Evolutionary conservation across 2,888 invertebrate species (phyloP).

Genomic region (Temnothorax unifasciatus): DNA sequence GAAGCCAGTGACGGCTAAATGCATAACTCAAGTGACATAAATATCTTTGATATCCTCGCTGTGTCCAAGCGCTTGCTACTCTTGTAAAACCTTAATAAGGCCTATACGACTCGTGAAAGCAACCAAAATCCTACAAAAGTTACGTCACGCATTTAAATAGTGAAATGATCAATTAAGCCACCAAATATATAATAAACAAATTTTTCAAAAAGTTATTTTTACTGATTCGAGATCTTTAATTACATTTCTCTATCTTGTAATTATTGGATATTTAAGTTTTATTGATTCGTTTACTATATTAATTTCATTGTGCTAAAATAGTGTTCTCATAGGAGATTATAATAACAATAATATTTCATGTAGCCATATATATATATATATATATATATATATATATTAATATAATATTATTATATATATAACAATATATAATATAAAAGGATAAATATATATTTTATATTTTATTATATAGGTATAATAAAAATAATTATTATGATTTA

Average conservation of each 20-base stretch:
- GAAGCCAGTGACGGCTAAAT: slow-evolving; percentile 1
- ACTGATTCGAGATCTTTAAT: background rate
- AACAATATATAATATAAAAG: background rate
- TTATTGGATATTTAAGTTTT: slow-evolving; percentile 7
- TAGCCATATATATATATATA: background rate
- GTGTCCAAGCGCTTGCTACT: background rate
- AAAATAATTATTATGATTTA: slow-evolving; percentile 5
- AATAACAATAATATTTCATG: background rate
- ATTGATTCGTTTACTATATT: background rate
- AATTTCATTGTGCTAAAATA: background rate
- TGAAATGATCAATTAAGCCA: background rate
- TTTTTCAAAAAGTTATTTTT: background rate
- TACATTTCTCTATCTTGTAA: background rate
- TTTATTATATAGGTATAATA: background rate
- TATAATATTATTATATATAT: background rate
- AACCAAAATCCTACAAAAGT: background rate
- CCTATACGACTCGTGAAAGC: too few relatives aligned
- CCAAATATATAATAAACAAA: background rate
- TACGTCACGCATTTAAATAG: background rate
- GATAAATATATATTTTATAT: background rate
- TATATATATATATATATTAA: background rate
- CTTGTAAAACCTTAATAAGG: background rate
- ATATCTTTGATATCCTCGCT: slow-evolving; percentile 12
- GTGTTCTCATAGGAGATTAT: background rate
- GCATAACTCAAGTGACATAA: slow-evolving; percentile 34